Percentiles rank a stretch among this genome's conserved stretches.
Conservation (phyloP, 1,140 invertebrate species). For the Fopius arisanus region DNA sequence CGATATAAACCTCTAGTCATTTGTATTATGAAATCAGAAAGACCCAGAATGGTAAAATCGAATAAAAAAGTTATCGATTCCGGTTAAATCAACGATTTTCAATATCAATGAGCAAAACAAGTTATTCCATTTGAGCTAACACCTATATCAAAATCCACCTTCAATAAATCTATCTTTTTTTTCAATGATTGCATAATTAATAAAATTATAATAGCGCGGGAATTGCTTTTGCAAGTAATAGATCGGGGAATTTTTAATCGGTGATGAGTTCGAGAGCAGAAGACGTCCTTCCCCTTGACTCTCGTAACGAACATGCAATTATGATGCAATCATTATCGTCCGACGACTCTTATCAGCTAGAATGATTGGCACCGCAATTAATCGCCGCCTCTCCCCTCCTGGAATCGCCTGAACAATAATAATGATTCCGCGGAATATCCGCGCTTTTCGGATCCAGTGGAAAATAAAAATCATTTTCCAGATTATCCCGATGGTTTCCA, state of each 20-base stretch:
- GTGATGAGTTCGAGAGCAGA: neutral
- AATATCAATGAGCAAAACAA: too few relatives aligned
- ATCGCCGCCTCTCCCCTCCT: too few relatives aligned
- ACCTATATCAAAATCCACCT: neutral
- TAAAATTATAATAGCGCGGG: neutral
- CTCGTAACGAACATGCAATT: neutral
- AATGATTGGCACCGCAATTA: neutral
- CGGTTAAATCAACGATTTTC: too few relatives aligned
- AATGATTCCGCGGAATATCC: too few relatives aligned
- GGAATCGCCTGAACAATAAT: too few relatives aligned
- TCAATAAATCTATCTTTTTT: neutral
- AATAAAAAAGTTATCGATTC: too few relatives aligned
- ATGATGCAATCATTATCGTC: slow-evolving; percentile 5
- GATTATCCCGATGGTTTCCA: too few relatives aligned
- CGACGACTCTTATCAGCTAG: neutral
- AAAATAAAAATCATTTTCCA: too few relatives aligned
- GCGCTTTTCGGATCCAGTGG: too few relatives aligned
- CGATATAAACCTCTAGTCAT: neutral
- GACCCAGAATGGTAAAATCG: neutral
- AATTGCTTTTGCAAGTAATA: too few relatives aligned
- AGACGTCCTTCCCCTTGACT: neutral
- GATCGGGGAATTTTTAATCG: neutral
- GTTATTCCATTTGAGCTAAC: too few relatives aligned
- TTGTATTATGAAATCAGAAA: neutral
- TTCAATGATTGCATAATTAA: neutral